Conservation (phyloP, 2,888 invertebrate species). For the Cantharis rufa region DNA sequence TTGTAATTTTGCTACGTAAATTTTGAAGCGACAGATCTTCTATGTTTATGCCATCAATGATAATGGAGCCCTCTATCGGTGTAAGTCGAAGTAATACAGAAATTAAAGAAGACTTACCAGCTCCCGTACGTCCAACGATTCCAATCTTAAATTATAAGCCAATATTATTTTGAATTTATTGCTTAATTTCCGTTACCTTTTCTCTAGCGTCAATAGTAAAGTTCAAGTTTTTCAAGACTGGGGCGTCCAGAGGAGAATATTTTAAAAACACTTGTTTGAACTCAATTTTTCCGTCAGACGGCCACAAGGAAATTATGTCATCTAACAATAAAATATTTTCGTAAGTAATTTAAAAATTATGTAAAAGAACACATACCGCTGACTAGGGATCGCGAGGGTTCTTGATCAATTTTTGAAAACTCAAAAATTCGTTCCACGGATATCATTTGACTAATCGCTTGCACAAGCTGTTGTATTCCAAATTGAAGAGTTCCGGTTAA, state of each 20-base stretch:
- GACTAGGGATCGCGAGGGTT: slow-evolving; percentile 60
- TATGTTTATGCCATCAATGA: no score
- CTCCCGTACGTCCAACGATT: not conserved
- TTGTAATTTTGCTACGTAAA: no score
- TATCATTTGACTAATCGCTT: slow-evolving; percentile 76
- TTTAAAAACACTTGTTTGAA: slow-evolving; percentile 68
- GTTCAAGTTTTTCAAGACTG: slow-evolving; percentile 74
- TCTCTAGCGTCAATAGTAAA: slow-evolving; percentile 69
- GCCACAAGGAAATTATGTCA: slow-evolving; percentile 70
- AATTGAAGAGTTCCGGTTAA: slow-evolving; percentile 69
- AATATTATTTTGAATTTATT: not conserved
- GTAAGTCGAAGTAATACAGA: no score
- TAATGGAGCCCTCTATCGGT: no score
- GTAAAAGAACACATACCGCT: slow-evolving; percentile 58
- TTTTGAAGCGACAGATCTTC: no score
- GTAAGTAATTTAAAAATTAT: not conserved
- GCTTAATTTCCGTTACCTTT: slow-evolving; percentile 52
- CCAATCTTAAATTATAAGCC: not conserved
- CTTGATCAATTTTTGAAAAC: slow-evolving; percentile 71
- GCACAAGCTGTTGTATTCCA: slow-evolving; percentile 84
- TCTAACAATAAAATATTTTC: slow-evolving; percentile 36
- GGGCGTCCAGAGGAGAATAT: slow-evolving; percentile 65
- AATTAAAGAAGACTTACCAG: no score
- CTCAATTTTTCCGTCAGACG: slow-evolving; percentile 65
- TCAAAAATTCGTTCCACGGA: slow-evolving; percentile 85